Conservation (phyloP, 2,888 invertebrate species). For the Drosophila borborema region DNA sequence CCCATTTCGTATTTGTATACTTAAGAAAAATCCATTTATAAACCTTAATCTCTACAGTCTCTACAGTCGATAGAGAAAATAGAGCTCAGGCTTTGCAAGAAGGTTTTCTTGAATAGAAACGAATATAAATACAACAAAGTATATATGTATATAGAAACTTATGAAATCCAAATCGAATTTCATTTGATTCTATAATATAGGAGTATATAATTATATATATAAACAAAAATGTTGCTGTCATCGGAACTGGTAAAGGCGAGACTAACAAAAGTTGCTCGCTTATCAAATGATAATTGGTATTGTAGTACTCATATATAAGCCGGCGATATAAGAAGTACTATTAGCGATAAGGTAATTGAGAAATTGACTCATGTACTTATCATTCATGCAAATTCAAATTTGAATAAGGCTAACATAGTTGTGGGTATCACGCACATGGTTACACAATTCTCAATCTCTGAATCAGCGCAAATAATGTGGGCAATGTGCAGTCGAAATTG, state of each 20-base stretch:
- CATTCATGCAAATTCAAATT: constrained; percentile 2
- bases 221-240: background rate
- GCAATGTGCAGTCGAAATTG: constrained; percentile 17
- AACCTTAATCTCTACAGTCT: too few relatives aligned
- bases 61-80: too few relatives aligned
- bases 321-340: constrained; percentile 4
- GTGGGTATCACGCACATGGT: background rate
- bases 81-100: background rate
- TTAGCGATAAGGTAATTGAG: constrained; percentile 18
- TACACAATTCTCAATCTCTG: constrained; percentile 13
- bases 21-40: too few relatives aligned
- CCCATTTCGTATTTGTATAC: too few relatives aligned
- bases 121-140: background rate
- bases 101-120: background rate
- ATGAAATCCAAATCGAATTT: background rate
- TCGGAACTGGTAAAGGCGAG: background rate
- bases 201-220: background rate
- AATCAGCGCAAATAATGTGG: constrained; percentile 22
- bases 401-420: constrained; percentile 16
- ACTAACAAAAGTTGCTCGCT: background rate
- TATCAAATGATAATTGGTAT: constrained; percentile 23
- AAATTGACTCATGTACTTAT: constrained; percentile 9
- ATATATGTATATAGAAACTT: background rate
- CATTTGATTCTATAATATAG: background rate
- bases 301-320: constrained; percentile 10